A percentile compares a stretch with the other conserved stretches of the same genome.
phyloP scores from a whole-genome alignment of 1,140 invertebrate genomes.

The Meloidogyne hapla region DNA sequence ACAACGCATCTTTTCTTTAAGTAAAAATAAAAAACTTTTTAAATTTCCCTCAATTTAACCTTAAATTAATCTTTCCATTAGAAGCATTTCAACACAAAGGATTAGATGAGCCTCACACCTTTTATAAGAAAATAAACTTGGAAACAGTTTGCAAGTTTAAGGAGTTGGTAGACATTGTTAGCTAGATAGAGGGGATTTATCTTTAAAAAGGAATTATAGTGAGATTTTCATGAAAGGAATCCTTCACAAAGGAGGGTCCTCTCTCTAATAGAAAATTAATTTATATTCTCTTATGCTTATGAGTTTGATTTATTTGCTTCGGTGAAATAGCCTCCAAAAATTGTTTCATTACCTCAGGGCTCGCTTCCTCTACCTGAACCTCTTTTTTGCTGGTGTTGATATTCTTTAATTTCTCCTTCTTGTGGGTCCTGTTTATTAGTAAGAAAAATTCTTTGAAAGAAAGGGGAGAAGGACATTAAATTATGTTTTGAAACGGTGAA shows the following conservation, averaged over 20 bases:
- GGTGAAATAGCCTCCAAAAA: slow-evolving; percentile 24
- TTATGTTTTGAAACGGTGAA: slow-evolving; percentile 24
- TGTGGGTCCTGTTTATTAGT: background rate
- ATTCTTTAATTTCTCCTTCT: slow-evolving; percentile 3
- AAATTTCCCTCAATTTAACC: slow-evolving; percentile 17
- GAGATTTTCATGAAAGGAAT: too few relatives aligned
- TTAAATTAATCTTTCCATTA: slow-evolving; percentile 25
- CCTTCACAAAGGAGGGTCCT: too few relatives aligned
- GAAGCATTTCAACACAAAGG: slow-evolving; percentile 16
- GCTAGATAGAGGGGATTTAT: too few relatives aligned
- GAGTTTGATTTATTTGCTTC: background rate
- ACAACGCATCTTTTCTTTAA: too few relatives aligned
- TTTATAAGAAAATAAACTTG: slow-evolving; percentile 19
- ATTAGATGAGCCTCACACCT: slow-evolving; percentile 19
- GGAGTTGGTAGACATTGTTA: slow-evolving; percentile 8
- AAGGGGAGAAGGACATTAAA: slow-evolving; percentile 16
- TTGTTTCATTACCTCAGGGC: background rate
- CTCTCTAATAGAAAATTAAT: too few relatives aligned
- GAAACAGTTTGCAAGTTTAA: slow-evolving; percentile 23
- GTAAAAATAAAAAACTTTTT: too few relatives aligned
- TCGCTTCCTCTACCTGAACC: slow-evolving; percentile 10
- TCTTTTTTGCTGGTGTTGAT: slow-evolving; percentile 15
- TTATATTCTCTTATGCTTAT: background rate
- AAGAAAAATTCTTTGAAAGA: slow-evolving; percentile 33
- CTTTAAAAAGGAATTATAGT: too few relatives aligned